Percentiles rank a stretch among this genome's conserved stretches.
phyloP scores from a whole-genome alignment of 2,797 vertebrate genomes.

The Alectoris magna region DNA sequence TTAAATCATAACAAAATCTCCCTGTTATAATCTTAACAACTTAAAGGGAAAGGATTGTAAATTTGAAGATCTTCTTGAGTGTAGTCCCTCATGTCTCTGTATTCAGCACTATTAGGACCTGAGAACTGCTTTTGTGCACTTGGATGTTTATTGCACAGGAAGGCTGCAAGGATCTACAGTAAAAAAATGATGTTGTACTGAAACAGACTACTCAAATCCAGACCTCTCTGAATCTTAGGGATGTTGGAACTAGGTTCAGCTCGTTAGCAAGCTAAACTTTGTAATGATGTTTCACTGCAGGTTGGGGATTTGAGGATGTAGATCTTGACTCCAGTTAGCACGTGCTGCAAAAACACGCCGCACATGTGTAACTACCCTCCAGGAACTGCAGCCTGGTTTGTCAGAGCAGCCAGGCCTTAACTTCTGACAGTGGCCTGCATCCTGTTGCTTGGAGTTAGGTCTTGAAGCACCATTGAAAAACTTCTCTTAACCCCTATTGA shows the following conservation, averaged over 20 bases:
- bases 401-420: not conserved
- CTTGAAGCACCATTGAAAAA: not conserved
- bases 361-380: not conserved
- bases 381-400: not conserved
- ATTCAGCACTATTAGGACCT: not conserved
- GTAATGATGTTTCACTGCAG: not conserved
- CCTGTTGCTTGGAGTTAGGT: not conserved
- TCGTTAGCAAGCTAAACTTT: not conserved
- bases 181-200: not conserved
- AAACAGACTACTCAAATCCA: not conserved
- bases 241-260: not conserved
- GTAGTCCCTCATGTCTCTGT: not conserved
- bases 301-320: not conserved
- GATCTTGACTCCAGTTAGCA: not conserved
- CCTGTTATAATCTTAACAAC: not conserved
- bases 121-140: not conserved
- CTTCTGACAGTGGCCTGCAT: not conserved
- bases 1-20: constrained; percentile 8
- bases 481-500: not conserved
- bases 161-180: not conserved
- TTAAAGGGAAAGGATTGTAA: not conserved
- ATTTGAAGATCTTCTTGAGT: not conserved
- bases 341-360: not conserved
- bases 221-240: not conserved
- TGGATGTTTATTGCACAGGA: not conserved